phyloP scores from a whole-genome alignment of 2,797 vertebrate genomes.

The Tangara arthus region DNA sequence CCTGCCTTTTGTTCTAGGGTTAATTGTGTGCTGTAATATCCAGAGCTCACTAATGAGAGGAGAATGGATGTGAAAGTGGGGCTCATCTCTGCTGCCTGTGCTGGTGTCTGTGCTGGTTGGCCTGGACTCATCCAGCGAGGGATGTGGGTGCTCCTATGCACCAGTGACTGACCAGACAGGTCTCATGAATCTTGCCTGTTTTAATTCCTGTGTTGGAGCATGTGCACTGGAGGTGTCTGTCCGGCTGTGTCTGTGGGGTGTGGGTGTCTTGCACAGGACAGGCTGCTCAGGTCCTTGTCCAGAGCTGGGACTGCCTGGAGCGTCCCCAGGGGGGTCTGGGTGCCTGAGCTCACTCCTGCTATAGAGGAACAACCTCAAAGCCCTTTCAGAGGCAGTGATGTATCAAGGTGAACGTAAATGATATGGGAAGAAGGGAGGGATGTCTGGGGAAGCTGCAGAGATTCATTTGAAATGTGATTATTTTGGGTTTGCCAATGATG shows the following conservation, averaged over 20 bases:
- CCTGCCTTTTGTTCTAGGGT: not conserved
- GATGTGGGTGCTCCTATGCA: accelerated
- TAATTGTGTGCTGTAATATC: not conserved
- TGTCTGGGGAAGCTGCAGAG: not conserved
- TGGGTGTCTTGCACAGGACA: accelerated
- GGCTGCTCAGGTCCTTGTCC: accelerated
- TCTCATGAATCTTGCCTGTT: not conserved
- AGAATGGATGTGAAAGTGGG: not conserved
- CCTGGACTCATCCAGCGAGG: not conserved
- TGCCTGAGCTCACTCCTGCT: not conserved
- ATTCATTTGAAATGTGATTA: not conserved
- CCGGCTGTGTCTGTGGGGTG: not conserved
- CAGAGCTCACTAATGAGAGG: not conserved
- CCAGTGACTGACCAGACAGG: not conserved
- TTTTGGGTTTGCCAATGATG: not conserved
- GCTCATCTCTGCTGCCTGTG: accelerated
- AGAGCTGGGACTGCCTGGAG: not conserved
- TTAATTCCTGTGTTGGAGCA: accelerated
- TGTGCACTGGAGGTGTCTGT: not conserved
- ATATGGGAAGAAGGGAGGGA: too few species aligned
- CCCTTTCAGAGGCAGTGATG: not conserved
- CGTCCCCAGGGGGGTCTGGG: too few species aligned
- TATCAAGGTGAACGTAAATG: not conserved
- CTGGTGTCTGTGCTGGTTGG: not conserved
- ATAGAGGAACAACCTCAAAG: not conserved